Evolutionary conservation across 2,888 invertebrate species (phyloP).

Genomic region (Leucophenga maculata): DNA sequence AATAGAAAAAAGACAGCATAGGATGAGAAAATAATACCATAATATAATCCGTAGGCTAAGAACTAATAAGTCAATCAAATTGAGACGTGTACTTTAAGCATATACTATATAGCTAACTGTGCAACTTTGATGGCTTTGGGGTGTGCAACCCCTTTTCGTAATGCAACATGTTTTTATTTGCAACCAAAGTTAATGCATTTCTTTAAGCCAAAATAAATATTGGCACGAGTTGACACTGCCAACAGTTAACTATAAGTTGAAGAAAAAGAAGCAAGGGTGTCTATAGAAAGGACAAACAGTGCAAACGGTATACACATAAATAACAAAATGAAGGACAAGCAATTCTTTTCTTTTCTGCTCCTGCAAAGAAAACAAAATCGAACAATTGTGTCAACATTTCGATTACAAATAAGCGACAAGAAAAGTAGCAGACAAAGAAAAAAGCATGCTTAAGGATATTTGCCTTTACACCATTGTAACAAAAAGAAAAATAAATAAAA

Average conservation of each 20-base stretch:
- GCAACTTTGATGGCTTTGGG: background rate
- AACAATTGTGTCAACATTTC: conserved; percentile 30
- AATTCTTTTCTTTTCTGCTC: background rate
- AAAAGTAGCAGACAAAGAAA: conserved; percentile 6
- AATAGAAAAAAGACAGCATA: conserved; percentile 31
- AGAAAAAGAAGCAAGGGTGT: background rate
- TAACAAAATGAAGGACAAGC: conserved; percentile 3
- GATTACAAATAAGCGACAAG: conserved; percentile 22
- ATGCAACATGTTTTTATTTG: background rate
- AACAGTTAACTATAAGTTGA: background rate
- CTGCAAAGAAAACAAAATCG: background rate
- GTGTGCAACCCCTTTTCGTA: background rate
- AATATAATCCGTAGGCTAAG: conserved; percentile 16
- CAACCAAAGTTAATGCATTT: conserved; percentile 24
- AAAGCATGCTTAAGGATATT: conserved; percentile 14
- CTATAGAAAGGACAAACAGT: background rate
- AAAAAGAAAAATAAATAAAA: conserved; percentile 8
- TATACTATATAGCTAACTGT: too few species aligned
- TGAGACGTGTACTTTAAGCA: background rate
- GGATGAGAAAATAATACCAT: conserved; percentile 30
- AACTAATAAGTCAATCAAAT: conserved; percentile 25
- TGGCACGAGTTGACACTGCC: conserved; percentile 28
- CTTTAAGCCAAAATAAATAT: conserved; percentile 34
- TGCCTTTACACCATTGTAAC: conserved; percentile 5
- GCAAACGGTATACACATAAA: background rate